Base-by-base conservation (phyloP, 2,888 invertebrate genomes). In the Idaea biselata region DNA sequence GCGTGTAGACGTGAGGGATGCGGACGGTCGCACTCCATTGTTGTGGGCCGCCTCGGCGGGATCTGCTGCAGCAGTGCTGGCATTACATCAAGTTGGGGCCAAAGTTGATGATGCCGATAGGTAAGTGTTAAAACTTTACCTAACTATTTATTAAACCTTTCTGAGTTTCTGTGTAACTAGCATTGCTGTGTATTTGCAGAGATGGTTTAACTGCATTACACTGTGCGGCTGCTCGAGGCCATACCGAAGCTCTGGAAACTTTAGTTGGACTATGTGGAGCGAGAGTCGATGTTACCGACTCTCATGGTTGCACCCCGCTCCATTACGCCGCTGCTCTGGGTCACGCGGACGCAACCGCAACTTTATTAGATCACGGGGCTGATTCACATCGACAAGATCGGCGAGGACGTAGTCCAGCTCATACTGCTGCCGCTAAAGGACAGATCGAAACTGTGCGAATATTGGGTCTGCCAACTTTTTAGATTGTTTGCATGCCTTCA, bases 31-130 rank as follows among this genome's bases (percentile, higher is more conserved):
- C 8, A 98, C 98, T 75, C 99, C 99, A 0, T 92, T 99, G 61
- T 90, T 99, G 14, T 99, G 99, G 99, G 99, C 99, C 0, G 98
- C 99, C 0, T 98, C 98, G 71, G 98, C 99, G 18, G 99, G 99
- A 6, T 98, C 98, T 55, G 96, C 97, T 0, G 97, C 98, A 71
- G 99, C 99, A 0, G 96, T 99, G 63, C 93, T 97, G 59, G 96
- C 97, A 0, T 89, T 99, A 64, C 95, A 98, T 16, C 96, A 97
- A 81, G 96, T 97, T 0, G 98, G 98, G 1, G 97, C 97, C 0
- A 94, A 95, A 61, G 95, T 97, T 4, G 95, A 96, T 79, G 95
- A 96, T 55, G 93, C 95, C 55, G 98, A 98, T 84, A 97, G 97
- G 94, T 84, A 89, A 69, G 18, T 16, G 7, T n/a, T 55, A 7